Percentiles rank a stretch among this genome's conserved stretches.
phyloP scores from a whole-genome alignment of 1,140 invertebrate genomes.

The Drosophila melanica region DNA sequence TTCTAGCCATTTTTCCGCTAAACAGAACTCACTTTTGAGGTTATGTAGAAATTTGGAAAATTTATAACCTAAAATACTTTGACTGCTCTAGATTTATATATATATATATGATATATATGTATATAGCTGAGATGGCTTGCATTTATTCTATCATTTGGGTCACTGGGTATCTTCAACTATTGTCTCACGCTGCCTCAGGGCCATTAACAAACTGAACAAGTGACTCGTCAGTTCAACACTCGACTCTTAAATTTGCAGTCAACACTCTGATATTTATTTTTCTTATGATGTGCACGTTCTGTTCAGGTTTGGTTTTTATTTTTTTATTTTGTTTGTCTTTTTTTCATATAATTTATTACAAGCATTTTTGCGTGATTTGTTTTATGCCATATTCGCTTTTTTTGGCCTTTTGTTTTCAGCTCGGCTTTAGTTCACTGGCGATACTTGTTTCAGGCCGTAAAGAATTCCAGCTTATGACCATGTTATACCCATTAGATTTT shows the following conservation, averaged over 20 bases:
- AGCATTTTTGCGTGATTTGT: conserved; percentile 19
- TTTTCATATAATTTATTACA: conserved; percentile 38
- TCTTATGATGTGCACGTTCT: conserved; percentile 37
- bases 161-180: conserved; percentile 1
- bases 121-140: conserved; percentile 4
- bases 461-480: conserved; percentile 16
- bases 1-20: too few species aligned
- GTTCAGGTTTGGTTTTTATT: conserved; percentile 9
- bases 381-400: conserved; percentile 31
- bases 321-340: neutral
- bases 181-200: conserved; percentile 24
- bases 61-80: too few species aligned
- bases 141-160: conserved; percentile 18
- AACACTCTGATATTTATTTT: conserved; percentile 42
- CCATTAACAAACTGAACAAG: conserved; percentile 12
- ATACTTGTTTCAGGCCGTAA: conserved; percentile 19
- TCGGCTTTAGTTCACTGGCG: neutral
- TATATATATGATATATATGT: too few species aligned
- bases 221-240: conserved; percentile 9
- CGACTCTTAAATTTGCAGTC: conserved; percentile 25
- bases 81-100: too few species aligned
- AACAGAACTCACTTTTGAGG: too few species aligned
- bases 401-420: conserved; percentile 6
- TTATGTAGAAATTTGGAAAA: too few species aligned
- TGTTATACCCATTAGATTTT: neutral